Evolutionary conservation across 2,797 vertebrate species (phyloP), one percentile per base, ranked within the genome.

Genomic region (Micromesistius poutassou): DNA sequence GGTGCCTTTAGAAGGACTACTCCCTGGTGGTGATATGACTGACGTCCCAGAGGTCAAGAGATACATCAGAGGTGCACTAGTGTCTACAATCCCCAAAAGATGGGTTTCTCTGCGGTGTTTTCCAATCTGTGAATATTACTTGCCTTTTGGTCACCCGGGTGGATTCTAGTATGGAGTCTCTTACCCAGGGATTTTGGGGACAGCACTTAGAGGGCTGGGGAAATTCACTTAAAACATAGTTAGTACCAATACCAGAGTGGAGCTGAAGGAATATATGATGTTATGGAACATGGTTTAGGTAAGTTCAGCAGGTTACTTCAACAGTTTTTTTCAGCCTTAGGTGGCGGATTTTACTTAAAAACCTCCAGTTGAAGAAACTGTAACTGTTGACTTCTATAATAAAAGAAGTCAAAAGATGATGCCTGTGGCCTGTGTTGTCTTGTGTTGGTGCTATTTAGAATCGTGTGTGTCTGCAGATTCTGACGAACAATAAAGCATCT

Each of bases 61-160:
- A 68, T 7, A 28, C 62, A 28, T 25, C 2, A 13, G 62, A 12
- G 62, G 25, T 1, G 10, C 62, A 9, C 28, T 25, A 30, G 8
- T 28, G 25, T 68, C 9, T 28, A 28, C 62, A 68, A 28, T 68
- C 25, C 25, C 62, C 62, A 0, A 62, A 62, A 62, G 55, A 28
- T 68, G 25, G 9, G 62, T 68, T 68, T 68, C 3, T 16, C 62
- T 28, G n/a, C 25, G 25, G 10, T 68, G 62, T 68, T 68, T 68
- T 28, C 62, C 62, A 68, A n/a, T 68, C n/a, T 68, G 62, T 68
- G 62, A 68, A 28, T 68, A 68, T 68, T 68, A 12, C n/a, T 68
- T n/a, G 25, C 25, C 62, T 68, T 68, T 68, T 30, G 62, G 62
- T 68, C 62, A 68, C 55, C n/a, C n/a, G 7, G 25, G 9, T 28